Percentiles rank a stretch among this genome's conserved stretches.
phyloP scores from a whole-genome alignment of 2,797 vertebrate genomes.

The Ambastaia sidthimunki region DNA sequence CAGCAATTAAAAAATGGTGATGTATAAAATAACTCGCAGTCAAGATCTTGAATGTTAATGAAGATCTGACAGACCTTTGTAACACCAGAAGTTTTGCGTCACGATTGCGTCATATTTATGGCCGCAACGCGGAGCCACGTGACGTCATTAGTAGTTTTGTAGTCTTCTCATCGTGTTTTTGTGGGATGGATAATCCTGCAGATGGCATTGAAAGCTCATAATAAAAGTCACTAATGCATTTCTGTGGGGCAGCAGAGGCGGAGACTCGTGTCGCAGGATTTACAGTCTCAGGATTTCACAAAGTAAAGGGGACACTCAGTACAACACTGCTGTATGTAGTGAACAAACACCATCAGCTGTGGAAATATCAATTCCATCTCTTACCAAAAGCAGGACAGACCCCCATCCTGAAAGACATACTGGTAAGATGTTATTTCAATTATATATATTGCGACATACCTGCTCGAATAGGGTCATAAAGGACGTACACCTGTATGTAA shows the following conservation, averaged over 20 bases:
- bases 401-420: neutral
- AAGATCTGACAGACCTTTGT: too few species aligned
- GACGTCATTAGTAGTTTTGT: too few species aligned
- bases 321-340: neutral
- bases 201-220: conserved; percentile 26
- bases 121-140: too few species aligned
- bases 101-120: too few species aligned
- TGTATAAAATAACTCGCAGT: too few species aligned
- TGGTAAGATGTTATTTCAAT: conserved; percentile 10
- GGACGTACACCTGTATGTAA: conserved; percentile 28
- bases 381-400: neutral
- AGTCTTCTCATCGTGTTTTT: neutral
- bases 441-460: conserved; percentile 3
- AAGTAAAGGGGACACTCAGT: conserved; percentile 8
- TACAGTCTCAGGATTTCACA: conserved; percentile 17
- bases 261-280: conserved; percentile 22
- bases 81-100: too few species aligned
- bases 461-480: conserved; percentile 13
- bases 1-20: too few species aligned
- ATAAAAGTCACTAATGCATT: neutral
- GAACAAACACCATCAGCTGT: conserved; percentile 5
- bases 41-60: too few species aligned
- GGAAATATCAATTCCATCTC: neutral
- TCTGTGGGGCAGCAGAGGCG: conserved; percentile 38
- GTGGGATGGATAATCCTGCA: conserved; percentile 11